These are phyloP conservation scores for Meriones psammophilus DNA, from an alignment of 2,797 vertebrate genomes.

Conservation along the genomic window DNA sequence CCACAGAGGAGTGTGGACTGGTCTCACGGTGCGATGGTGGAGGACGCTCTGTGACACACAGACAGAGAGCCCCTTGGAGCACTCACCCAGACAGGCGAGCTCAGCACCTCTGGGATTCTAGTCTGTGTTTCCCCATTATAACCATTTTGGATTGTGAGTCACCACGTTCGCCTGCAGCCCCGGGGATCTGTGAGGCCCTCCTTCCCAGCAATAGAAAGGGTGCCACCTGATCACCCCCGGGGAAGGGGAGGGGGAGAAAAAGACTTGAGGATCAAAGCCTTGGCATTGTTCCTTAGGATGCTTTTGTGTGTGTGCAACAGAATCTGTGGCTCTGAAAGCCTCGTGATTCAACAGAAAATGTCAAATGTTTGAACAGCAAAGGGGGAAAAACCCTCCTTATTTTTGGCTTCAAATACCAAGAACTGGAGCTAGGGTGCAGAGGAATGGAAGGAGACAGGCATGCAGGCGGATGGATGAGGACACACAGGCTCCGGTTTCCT, in stretches of 20 bases:
- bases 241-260: neutral
- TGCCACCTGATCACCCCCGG: neutral
- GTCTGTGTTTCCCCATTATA: neutral
- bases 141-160: conserved; percentile 33
- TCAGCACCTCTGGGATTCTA: neutral
- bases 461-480: no score
- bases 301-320: conserved; percentile 38
- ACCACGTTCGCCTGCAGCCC: neutral
- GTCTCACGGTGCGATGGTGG: accelerated
- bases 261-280: conserved; percentile 7
- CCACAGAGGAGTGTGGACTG: neutral
- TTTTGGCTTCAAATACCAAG: conserved; percentile 28
- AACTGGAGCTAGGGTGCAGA: neutral
- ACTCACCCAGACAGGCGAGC: neutral
- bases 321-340: neutral
- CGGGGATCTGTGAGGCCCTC: neutral
- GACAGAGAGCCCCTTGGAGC: neutral
- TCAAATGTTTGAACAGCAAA: conserved; percentile 50
- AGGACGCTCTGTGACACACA: accelerated
- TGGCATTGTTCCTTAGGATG: neutral
- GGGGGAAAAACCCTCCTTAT: neutral
- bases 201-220: neutral
- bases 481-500: neutral
- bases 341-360: conserved; percentile 34
- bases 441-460: neutral